Evolutionary conservation across 1,140 invertebrate species (phyloP).

Genomic region (Oryctes rhinoceros): DNA sequence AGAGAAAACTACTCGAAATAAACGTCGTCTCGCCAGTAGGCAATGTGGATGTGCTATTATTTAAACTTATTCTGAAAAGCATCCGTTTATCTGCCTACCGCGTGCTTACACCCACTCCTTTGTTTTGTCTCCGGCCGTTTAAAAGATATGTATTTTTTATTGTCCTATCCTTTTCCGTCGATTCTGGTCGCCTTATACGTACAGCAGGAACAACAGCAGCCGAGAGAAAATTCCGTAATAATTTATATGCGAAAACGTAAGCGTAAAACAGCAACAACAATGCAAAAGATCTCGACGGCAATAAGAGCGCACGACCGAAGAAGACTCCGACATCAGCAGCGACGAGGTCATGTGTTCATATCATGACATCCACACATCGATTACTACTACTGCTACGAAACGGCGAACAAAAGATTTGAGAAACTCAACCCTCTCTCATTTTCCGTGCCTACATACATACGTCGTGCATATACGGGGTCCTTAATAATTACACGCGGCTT

Average conservation of each 20-base stretch:
- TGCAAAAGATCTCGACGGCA: neutral
- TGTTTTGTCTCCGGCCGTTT: conserved; percentile 18
- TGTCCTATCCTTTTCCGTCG: neutral
- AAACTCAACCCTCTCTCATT: conserved; percentile 43
- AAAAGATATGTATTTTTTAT: conserved; percentile 19
- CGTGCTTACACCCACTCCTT: conserved; percentile 20
- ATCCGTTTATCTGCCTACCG: conserved; percentile 29
- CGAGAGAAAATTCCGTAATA: conserved; percentile 26
- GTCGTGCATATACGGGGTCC: neutral
- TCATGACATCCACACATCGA: conserved; percentile 34
- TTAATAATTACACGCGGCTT: conserved; percentile 58
- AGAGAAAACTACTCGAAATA: neutral
- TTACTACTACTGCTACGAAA: conserved; percentile 29
- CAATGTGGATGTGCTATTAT: neutral
- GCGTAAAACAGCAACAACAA: conserved; percentile 38
- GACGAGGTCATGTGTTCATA: conserved; percentile 8
- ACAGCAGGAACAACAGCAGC: neutral
- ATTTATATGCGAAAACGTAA: conserved; percentile 31
- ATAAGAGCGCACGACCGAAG: neutral
- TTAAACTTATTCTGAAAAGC: neutral
- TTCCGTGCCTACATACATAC: conserved; percentile 2
- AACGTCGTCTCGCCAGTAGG: neutral
- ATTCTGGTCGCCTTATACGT: conserved; percentile 1
- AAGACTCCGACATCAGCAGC: conserved; percentile 42
- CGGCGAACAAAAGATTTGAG: conserved; percentile 36